Evolutionary conservation across 2,113 vertebrate species (phyloP).

Genomic region (Myotis yumanensis): DNA sequence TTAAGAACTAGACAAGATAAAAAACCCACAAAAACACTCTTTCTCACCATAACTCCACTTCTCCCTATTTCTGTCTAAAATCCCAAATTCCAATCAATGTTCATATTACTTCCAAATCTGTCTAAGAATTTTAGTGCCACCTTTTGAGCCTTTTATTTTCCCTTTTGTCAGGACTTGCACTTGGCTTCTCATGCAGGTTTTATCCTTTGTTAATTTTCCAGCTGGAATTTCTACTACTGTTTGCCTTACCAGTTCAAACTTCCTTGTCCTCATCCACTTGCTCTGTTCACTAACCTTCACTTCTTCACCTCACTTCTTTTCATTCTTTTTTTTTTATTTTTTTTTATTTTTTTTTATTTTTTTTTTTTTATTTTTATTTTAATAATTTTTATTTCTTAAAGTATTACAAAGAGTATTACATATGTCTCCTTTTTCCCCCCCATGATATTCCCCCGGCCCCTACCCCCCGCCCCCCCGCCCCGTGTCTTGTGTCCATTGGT

Average conservation of each 20-base stretch:
- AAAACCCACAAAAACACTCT: neutral
- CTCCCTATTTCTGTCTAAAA: neutral
- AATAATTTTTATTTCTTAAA: too few species aligned
- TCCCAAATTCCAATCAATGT: neutral
- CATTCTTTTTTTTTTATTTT: neutral
- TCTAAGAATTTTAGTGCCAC: neutral
- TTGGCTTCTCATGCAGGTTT: neutral
- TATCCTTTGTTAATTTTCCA: neutral
- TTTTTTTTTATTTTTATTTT: too few species aligned
- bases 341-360: too few species aligned
- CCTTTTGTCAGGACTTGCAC: neutral
- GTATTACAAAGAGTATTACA: too few species aligned
- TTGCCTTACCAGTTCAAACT: neutral
- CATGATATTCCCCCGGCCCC: too few species aligned
- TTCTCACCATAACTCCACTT: neutral
- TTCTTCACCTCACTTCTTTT: neutral
- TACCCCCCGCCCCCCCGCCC: too few species aligned
- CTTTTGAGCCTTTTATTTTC: neutral
- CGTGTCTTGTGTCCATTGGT: too few species aligned
- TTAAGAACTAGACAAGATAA: neutral
- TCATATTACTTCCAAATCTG: neutral
- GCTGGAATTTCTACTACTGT: neutral
- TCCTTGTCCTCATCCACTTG: neutral
- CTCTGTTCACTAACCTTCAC: neutral
- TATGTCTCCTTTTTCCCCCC: too few species aligned